Evolutionary conservation across 2,113 vertebrate genomes (phyloP), one percentile per base, ranked within the genome.

Genomic region (Dasyornis broadbenti): DNA sequence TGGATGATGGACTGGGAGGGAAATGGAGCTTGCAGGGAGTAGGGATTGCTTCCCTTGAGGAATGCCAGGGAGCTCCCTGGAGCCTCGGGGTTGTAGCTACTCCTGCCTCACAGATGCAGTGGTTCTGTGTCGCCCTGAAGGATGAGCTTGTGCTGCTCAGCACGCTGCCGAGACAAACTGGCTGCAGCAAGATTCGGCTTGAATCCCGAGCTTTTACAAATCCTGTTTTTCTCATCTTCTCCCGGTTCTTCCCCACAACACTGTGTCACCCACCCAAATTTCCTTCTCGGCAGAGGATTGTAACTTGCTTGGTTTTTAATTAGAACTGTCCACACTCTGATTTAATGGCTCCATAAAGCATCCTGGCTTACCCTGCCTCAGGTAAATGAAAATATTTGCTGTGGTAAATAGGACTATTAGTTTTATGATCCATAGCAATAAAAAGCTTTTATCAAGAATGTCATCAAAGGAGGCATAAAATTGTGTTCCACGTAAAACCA

Each of bases 321-420:
- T 96, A 96, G 94, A 95, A 89, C 76, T 86, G 88, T 88, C 96
- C 37, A 0, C 90, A 33, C 69, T 90, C 57, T 87, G 91, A 88
- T 84, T 97, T 97, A 97, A 94, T 44, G 49, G 61, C 89, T 95
- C 61, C 88, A 92, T 97, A 94, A 97, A 97, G 69, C 60, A 31
- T 77, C 40, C 93, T 88, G 65, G 72, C 92, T 96, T 92, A 53
- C n/a, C 92, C 78, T 89, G 77, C 90, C 95, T 93, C 92, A 95
- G 92, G 94, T 97, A 94, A 97, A 95, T 87, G 61, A 96, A 98
- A 98, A 97, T 95, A 96, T 97, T 97, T 97, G 94, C 96, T 94
- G 80, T 95, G 95, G 91, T 96, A 96, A 98, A 96, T 93, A 90
- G 92, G 59, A 24, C 95, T 97, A 63, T 97, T 97, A 95, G 84